These are phyloP conservation scores for Xanthia icteritia DNA, from an alignment of 2,888 invertebrate species.

Conservation along the genomic window DNA sequence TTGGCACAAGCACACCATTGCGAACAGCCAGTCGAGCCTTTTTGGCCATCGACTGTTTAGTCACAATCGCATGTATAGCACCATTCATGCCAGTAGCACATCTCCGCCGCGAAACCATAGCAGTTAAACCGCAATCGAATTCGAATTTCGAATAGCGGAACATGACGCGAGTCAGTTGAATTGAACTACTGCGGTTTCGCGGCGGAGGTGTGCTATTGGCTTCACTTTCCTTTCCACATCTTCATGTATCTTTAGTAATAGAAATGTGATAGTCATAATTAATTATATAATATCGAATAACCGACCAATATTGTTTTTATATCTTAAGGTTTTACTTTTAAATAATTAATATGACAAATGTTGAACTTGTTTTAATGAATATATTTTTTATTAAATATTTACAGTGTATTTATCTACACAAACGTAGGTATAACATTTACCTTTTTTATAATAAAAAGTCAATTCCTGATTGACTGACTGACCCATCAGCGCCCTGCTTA, in stretches of 20 bases:
- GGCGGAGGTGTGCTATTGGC: no score
- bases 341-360: slow-evolving; percentile 33
- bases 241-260: neutral
- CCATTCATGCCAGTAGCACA: no score
- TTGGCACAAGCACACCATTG: neutral
- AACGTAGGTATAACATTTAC: neutral
- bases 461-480: neutral
- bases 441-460: neutral
- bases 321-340: slow-evolving; percentile 7
- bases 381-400: slow-evolving; percentile 21
- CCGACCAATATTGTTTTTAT: slow-evolving; percentile 35
- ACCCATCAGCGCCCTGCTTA: neutral
- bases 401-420: neutral
- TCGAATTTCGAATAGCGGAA: no score
- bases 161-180: no score
- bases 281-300: slow-evolving; percentile 17
- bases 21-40: neutral
- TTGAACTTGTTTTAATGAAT: slow-evolving; percentile 2
- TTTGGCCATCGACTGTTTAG: neutral
- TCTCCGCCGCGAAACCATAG: no score
- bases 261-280: slow-evolving; percentile 17
- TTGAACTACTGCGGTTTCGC: no score
- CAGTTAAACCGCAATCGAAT: no score
- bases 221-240: neutral
- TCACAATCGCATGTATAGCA: neutral